Percentiles rank a stretch among this genome's conserved stretches.
These are phyloP conservation scores for Trissonchulus latispiculum DNA, from an alignment of 2,888 invertebrate species.

Conservation along the genomic window DNA sequence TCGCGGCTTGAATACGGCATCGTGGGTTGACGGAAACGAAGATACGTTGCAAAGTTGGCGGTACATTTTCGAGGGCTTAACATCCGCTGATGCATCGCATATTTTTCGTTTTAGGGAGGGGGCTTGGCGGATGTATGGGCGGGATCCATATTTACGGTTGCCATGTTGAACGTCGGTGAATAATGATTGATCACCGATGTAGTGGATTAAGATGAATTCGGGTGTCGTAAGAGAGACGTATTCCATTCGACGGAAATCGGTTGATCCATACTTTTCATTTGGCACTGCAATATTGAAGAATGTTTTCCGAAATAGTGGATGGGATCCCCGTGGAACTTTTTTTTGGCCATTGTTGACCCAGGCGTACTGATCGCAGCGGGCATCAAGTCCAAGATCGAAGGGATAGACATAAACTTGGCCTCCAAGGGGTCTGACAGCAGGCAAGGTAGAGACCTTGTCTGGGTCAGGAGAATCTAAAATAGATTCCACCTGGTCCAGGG, in stretches of 20 bases:
- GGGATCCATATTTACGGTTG: not conserved
- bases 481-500: not conserved
- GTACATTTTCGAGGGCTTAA: not conserved
- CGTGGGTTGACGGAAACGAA: not conserved
- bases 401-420: constrained; percentile 1
- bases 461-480: not conserved
- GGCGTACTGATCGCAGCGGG: not conserved
- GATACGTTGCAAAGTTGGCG: not conserved
- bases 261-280: not conserved
- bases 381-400: not conserved
- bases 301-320: not conserved
- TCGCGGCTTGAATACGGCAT: not conserved
- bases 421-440: not conserved
- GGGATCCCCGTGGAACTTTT: not conserved
- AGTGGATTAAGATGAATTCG: not conserved
- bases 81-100: not conserved
- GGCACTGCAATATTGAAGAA: not conserved
- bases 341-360: not conserved
- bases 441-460: not conserved
- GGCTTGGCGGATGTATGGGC: not conserved
- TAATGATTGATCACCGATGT: not conserved
- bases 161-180: not conserved
- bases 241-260: not conserved
- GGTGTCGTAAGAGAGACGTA: not conserved
- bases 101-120: not conserved